Evolutionary conservation across 2,113 vertebrate genomes (phyloP).

Genomic region (Gracilinanus agilis): DNA sequence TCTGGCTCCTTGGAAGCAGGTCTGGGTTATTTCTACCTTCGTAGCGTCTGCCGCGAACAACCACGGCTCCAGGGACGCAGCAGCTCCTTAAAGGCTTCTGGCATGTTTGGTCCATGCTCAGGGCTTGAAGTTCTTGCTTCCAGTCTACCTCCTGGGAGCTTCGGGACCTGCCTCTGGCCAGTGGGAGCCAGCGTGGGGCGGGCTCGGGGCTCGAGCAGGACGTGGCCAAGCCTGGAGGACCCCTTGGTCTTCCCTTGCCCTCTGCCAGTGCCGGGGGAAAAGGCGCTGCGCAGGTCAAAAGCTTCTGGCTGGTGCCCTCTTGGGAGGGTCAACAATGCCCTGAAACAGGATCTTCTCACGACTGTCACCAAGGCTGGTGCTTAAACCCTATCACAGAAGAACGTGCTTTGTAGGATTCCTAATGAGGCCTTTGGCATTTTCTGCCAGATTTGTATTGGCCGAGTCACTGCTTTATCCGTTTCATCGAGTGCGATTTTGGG

Average conservation of each 20-base stretch:
- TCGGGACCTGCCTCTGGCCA: neutral
- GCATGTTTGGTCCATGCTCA: neutral
- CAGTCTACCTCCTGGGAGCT: neutral
- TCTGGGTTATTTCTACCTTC: neutral
- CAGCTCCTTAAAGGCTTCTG: neutral
- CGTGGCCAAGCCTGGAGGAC: neutral
- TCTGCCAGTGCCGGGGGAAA: neutral
- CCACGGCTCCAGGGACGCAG: fast-evolving
- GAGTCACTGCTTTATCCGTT: neutral
- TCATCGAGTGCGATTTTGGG: neutral
- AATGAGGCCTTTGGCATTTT: neutral
- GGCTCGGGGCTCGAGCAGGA: neutral
- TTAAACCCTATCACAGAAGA: neutral
- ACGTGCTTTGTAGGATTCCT: neutral
- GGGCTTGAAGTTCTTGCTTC: neutral
- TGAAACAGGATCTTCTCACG: neutral
- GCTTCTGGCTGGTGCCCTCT: neutral
- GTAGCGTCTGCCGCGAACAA: neutral
- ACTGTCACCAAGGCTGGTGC: neutral
- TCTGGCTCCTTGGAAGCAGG: neutral
- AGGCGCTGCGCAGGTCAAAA: neutral
- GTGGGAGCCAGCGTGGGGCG: neutral
- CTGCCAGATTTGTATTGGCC: neutral
- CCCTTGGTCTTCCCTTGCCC: neutral
- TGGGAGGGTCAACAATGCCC: neutral